phyloP scores from a whole-genome alignment of 2,113 vertebrate species.

The Solenodon paradoxus region DNA sequence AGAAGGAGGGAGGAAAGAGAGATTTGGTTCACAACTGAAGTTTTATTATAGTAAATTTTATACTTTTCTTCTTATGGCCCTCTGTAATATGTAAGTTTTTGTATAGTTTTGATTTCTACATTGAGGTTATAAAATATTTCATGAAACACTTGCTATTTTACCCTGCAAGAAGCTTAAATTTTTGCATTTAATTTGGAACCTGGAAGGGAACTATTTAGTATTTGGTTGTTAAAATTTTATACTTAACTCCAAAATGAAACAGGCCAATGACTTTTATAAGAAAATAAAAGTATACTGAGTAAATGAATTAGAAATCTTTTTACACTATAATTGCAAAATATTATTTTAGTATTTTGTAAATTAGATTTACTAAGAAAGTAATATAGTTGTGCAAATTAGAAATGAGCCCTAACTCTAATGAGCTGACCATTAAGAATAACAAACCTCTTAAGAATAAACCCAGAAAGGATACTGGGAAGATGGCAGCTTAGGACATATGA shows the following conservation, averaged over 20 bases:
- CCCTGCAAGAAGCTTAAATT: background rate
- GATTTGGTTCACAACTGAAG: background rate
- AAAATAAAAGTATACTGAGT: conserved; percentile 38
- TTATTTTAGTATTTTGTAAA: conserved; percentile 5
- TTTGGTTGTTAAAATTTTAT: background rate
- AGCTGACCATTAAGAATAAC: conserved; percentile 31
- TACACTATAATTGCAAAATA: background rate
- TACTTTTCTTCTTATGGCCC: conserved; percentile 16
- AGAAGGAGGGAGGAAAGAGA: too few relatives aligned
- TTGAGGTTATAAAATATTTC: conserved; percentile 14
- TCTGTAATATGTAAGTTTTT: background rate
- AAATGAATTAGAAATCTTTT: conserved; percentile 15
- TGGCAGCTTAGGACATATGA: background rate
- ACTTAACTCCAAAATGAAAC: conserved; percentile 30
- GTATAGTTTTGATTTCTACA: background rate
- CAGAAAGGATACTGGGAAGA: background rate
- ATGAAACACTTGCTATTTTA: conserved; percentile 21
- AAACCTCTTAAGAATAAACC: background rate
- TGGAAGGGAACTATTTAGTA: conserved; percentile 19
- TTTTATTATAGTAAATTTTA: conserved; percentile 7
- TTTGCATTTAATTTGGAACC: background rate
- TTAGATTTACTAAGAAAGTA: conserved; percentile 33
- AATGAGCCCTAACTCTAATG: conserved; percentile 1
- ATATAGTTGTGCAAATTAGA: conserved; percentile 44
- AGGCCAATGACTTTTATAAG: background rate